Evolutionary conservation across 2,888 invertebrate genomes (phyloP), one percentile per base, ranked within the genome.

Genomic region (Drosophila fulvimacula): DNA sequence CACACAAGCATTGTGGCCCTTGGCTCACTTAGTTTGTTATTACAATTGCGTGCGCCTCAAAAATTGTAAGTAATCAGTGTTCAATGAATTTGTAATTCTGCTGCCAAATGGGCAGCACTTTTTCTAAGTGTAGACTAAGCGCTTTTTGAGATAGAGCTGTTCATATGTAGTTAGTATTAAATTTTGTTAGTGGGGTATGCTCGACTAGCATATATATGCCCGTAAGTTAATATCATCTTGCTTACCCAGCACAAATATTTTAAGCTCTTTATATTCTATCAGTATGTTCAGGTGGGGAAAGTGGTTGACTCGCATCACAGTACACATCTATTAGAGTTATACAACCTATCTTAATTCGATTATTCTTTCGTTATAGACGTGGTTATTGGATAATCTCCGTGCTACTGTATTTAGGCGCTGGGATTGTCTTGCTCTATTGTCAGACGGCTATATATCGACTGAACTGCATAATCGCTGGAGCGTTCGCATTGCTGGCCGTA

Each of bases 11-110:
- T 95, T 6, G 86, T 94, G 2, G 93, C 95, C 83, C 93, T 95
- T 55, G 80, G 92, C 2, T 95, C 95, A 83, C 94, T 95, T 0
- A 93, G 94, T 13, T 91, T 94, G 53, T 90, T 96, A 49, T 96
- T 96, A 95, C 96, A 96, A 88, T 92, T 95, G 57, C 94, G 94
- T 30, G 94, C 94, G 1, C 96, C 96, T 0, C 94, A 93, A 82
- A 93, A 95, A 84, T 93, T 95, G 96, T 96, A 93, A 94, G 95
- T 77, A 15, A 21, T 15, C 30, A 3, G 3, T 11, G 42, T n/a
- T 9, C 11, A 5, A 13, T 21, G 21, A 21, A 15, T 24, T 21
- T 21, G 21, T n/a, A 15, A 24, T n/a, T n/a, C 10, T n/a, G n/a
- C 10, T 2, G 46, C 46, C 1, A 27, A 48, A 21, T 51, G 21